Evolutionary conservation across 2,888 invertebrate genomes (phyloP), one percentile per base, ranked within the genome.

Genomic region (Drosophila acutilabella): DNA sequence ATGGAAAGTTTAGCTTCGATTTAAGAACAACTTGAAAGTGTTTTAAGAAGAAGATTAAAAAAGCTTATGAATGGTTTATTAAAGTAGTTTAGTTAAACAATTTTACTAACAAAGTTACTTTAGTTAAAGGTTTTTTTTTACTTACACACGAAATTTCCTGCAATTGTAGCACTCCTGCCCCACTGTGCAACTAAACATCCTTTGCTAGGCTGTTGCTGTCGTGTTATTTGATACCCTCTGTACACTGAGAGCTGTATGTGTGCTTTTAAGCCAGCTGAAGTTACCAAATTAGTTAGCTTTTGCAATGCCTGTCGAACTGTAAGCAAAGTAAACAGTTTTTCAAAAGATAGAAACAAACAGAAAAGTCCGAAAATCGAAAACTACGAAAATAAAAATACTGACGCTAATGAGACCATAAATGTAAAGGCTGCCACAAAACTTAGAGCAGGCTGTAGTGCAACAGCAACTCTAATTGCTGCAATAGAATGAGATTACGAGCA

Each of bases 361-460:
- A 61, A 23, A 23, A 23, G 6, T 6, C 6, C 1, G 23, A 23
- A 52, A 16, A 40, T 30, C 33, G 18, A 30, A 18, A 51, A 45
- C 26, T 23, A 40, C 44, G 16, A 64, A 58, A 56, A 41, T 41
- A 44, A 71, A 30, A 73, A 65, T 54, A 54, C 71, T 78, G 86
- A 83, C 86, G 78, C 81, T 83, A 83, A 83, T 83, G 83, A 83
- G 83, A 76, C 86, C 79, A 74, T 83, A 83, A 80, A 80, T 80
- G 83, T 77, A 70, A 60, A 66, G 74, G 64, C 70, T 70, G 80
- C 71, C 70, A 72, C 71, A 69, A 78, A 71, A 66, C 69, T 53
- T 57, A 38, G 50, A 11, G 36, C 18, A 33, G n/a, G 42, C 51
- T 38, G 56, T 66, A 71, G 66, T 71, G 71, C 67, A 70, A 65